Base-by-base conservation (phyloP, 2,113 vertebrate species). In the Rynchops niger region DNA sequence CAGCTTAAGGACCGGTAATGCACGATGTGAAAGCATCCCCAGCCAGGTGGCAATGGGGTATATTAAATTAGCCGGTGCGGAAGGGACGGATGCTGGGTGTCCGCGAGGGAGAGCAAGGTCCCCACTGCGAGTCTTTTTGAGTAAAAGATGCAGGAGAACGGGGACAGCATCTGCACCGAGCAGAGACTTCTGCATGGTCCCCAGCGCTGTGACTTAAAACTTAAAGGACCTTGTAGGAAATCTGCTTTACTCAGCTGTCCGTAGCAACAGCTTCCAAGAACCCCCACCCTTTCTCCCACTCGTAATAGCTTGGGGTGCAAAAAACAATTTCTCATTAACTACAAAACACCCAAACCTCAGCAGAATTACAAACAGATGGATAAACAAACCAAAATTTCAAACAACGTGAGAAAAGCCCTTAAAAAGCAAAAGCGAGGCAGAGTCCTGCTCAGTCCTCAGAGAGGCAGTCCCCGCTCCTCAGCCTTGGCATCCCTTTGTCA, bases 331-430 rank as follows among this genome's bases (percentile, higher is more conserved):
- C 88, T 85, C 42, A 7, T 88, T 93, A 85, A 61, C 80, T 82
- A 23, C 78, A 58, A 73, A 95, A 62, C 84, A 88, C 92, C 94
- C 88, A 82, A 82, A 88, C 74, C 88, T 95, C 88, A 88, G 58
- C 88, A 88, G 92, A 88, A 94, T 95, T 94, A 40, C 92, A 78
- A 88, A 85, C 94, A 94, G 84, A 91, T 94, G 94, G 70, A 17
- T 81, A 82, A 95, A 93, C 83, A 93, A 70, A 9, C 52, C 17
- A 11, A 65, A 32, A 63, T 73, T 62, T 79, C 66, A 36, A 79
- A 69, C 52, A 62, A 82, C 29, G 7, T 16, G 59, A 52, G 55
- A 93, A 74, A 69, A 79, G 14, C 59, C 73, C 50, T 76, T 49
- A 47, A 70, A 65, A 90, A 65, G 53, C 34, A 83, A 42, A 58